A percentile compares a stretch with the other conserved stretches of the same genome.
These are phyloP conservation scores for Zelostemma sp. DNA, from an alignment of 1,140 invertebrate genomes.

Conservation along the genomic window DNA sequence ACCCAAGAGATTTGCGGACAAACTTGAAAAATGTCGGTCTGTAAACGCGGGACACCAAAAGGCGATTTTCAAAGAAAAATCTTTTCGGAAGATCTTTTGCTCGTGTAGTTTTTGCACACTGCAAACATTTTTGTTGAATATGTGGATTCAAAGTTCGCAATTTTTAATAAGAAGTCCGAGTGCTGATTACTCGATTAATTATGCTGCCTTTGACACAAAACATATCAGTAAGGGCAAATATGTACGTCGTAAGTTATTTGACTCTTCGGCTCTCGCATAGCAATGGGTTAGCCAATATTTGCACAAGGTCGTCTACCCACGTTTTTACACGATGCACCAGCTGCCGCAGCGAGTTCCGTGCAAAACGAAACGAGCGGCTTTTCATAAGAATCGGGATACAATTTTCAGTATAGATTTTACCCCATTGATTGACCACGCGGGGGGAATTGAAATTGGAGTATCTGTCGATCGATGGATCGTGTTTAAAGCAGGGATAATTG, in stretches of 20 bases:
- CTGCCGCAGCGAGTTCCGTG: conserved; percentile 1
- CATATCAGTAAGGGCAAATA: background rate
- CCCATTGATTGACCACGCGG: too few relatives aligned
- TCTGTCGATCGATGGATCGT: too few relatives aligned
- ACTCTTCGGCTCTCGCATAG: conserved; percentile 7
- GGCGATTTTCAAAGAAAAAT: too few relatives aligned
- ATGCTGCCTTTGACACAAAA: background rate
- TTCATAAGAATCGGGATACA: conserved; percentile 12
- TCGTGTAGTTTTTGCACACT: too few relatives aligned
- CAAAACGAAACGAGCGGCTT: conserved; percentile 7
- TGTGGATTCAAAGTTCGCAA: background rate
- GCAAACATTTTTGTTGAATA: too few relatives aligned
- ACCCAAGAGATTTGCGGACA: too few relatives aligned
- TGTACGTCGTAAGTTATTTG: conserved; percentile 1
- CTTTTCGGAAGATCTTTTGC: too few relatives aligned
- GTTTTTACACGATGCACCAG: conserved; percentile 11
- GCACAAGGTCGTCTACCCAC: conserved; percentile 10
- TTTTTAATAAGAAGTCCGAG: background rate
- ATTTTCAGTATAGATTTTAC: too few relatives aligned
- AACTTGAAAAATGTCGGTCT: too few relatives aligned
- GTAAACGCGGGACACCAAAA: too few relatives aligned
- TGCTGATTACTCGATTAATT: too few relatives aligned
- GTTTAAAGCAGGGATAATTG: conserved; percentile 8
- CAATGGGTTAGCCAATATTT: conserved; percentile 18
- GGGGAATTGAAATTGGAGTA: too few relatives aligned